Percentiles rank a stretch among this genome's conserved stretches.
Evolutionary conservation across 2,888 invertebrate species (phyloP).

Genomic region (Cataglyphis rosenhaueri): DNA sequence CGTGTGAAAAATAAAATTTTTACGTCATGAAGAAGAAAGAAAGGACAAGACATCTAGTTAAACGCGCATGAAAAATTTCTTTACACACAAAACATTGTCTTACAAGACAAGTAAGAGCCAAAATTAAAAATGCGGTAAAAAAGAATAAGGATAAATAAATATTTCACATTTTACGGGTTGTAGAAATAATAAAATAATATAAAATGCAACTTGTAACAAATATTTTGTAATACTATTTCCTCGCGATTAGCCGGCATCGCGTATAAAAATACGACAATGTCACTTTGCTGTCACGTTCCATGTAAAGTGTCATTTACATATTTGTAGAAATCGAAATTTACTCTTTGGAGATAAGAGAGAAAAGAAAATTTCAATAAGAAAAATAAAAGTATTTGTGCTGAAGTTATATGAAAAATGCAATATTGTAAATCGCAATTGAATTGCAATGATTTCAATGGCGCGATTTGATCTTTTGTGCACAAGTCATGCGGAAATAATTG

Average conservation of each 20-base stretch:
- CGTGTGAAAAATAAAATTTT: not conserved
- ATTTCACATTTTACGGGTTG: not conserved
- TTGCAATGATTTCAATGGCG: not conserved
- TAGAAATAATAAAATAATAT: not conserved
- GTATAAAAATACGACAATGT: not conserved
- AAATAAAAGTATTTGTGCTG: not conserved
- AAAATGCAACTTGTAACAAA: not conserved
- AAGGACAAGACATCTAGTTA: not conserved
- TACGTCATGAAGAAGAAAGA: not conserved
- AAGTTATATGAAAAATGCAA: not conserved
- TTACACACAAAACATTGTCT: not conserved
- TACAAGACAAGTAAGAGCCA: not conserved
- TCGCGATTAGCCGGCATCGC: not conserved
- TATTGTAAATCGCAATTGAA: constrained; percentile 2
- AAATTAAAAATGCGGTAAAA: not conserved
- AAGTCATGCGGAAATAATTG: constrained; percentile 9
- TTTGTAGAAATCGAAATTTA: not conserved
- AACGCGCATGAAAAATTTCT: not conserved
- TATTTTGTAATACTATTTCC: not conserved
- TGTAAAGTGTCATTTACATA: not conserved
- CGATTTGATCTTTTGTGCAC: constrained; percentile 6
- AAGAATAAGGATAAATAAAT: not conserved
- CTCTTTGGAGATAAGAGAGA: not conserved
- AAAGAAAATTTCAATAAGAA: not conserved
- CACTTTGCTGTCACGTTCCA: not conserved